Base-by-base conservation (phyloP, 2,888 invertebrate genomes). In the Cephus pygmeus region DNA sequence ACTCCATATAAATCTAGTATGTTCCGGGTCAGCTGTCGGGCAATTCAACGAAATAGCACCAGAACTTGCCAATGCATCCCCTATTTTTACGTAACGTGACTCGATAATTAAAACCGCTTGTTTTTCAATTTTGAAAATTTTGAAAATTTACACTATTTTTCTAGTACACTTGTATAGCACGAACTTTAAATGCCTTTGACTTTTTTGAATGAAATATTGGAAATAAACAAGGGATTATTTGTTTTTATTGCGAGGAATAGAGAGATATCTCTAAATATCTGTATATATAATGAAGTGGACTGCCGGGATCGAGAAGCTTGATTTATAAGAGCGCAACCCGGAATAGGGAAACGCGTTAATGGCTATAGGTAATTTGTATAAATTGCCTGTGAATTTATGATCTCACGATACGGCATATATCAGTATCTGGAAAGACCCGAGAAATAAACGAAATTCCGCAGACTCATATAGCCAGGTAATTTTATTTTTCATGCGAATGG, bases 311-410 rank as follows among this genome's bases (percentile, higher is more conserved):
- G 69, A 23, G 68, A 73, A 80, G 75, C 79, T 82, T 86, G 87
- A 88, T 88, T 88, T 88, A 88, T 85, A 84, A 83, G 84, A 84
- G 83, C 80, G 79, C 80, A 79, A 71, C 77, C 78, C 79, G 79
- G 82, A 82, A 81, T 80, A 79, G 80, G 77, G 77, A 78, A 79
- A 79, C 80, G 83, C 80, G 85, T 85, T 87, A 87, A 89, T 87
- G 86, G 85, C 81, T 82, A 84, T 83, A 79, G 79, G 84, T 86
- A 88, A 88, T 88, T 89, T 86, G 86, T 87, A 86, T 88, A 87
- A 88, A 88, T 88, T 86, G 83, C 31, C 81, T 40, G 23, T 76
- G 77, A 86, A 89, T 87, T 89, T 87, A 87, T 88, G 84, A 85
- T 85, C 81, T 79, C 83, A 79, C 82, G 80, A 80, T 80, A 79